Evolutionary conservation across 1,140 invertebrate species (phyloP), one percentile per base, ranked within the genome.

Genomic region (Papilio polyxenes): DNA sequence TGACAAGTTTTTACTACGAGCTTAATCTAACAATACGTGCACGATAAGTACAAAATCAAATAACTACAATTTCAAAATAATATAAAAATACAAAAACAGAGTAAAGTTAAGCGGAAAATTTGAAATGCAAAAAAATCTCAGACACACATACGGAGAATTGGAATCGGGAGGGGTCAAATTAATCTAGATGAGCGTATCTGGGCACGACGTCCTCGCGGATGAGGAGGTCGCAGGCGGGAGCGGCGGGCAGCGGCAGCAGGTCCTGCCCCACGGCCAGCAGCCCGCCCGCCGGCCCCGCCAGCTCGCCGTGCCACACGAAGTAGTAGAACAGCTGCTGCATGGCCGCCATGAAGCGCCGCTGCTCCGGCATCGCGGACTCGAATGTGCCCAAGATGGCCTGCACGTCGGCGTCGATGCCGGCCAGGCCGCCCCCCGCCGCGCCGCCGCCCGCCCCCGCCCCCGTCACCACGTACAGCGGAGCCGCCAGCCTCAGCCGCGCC

Each of bases 241-340:
- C 96, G 53, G 96, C 96, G 17, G 92, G 92, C 44, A 96, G 93
- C 0, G 96, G 92, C 9, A 96, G 89, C 0, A 95, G 94, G 88
- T 97, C 97, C 88, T 97, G 96, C 5, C 95, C 96, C 2, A 97
- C 95, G 40, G 96, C 93, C 2, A 97, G 93, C 23, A 97, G 93
- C 8, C 95, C 92, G 8, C 91, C 85, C 62, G 96, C 95, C 1
- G 93, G 94, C 2, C 96, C 95, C 8, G 95, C 91, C 31, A 97
- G 92, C 74, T 95, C 95, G 11, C 97, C 97, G 82, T 97, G 95
- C 94, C 96, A 96, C 0, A 98, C 97, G 85, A 96, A 98, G 83
- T 97, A 96, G 87, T 98, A 98, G 89, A 98, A 98, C 1, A 98
- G 89, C 79, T 97, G 96, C 87, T 98, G 97, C 94, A 98, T 97